A percentile compares a stretch with the other conserved stretches of the same genome.
Conservation (phyloP, 2,888 invertebrate species). For the Itoplectis maculator region DNA sequence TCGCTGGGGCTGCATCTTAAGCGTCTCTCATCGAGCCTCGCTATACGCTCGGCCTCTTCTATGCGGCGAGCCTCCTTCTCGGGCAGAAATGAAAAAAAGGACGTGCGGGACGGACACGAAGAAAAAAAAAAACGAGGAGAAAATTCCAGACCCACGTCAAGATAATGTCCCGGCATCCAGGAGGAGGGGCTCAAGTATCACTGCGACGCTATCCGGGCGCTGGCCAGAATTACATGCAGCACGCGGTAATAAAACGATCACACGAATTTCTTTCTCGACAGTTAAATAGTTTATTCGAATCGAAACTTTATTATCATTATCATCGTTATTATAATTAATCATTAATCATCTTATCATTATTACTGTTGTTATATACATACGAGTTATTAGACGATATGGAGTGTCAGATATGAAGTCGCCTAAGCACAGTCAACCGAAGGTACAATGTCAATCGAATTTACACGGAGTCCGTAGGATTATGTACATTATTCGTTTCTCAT, state of each 20-base stretch:
- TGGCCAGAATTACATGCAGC: conserved; percentile 13
- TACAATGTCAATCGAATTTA: conserved; percentile 70
- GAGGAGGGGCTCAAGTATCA: conserved; percentile 34
- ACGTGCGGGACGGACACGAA: conserved; percentile 2
- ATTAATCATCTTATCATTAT: conserved; percentile 32
- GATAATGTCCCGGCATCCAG: conserved; percentile 56
- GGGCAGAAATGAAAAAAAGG: conserved; percentile 41
- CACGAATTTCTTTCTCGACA: conserved; percentile 73
- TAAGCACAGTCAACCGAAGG: conserved; percentile 77
- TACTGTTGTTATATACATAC: conserved; percentile 81
- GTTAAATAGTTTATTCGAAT: conserved; percentile 83
- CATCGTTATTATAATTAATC: conserved; percentile 3
- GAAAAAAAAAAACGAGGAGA: conserved; percentile 36
- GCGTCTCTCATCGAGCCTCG: conserved; percentile 73
- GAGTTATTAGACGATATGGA: conserved; percentile 81
- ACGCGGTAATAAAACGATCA: neutral
- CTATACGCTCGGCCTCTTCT: conserved; percentile 41
- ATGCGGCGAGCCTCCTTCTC: neutral
- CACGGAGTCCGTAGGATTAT: conserved; percentile 68
- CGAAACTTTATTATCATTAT: conserved; percentile 74
- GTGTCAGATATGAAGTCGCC: conserved; percentile 80
- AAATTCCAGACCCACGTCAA: conserved; percentile 60
- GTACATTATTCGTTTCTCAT: conserved; percentile 41
- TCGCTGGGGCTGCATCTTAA: conserved; percentile 77
- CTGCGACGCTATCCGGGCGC: conserved; percentile 18